Conservation (phyloP, 1,140 invertebrate genomes). For the Cherax destructor region DNA sequence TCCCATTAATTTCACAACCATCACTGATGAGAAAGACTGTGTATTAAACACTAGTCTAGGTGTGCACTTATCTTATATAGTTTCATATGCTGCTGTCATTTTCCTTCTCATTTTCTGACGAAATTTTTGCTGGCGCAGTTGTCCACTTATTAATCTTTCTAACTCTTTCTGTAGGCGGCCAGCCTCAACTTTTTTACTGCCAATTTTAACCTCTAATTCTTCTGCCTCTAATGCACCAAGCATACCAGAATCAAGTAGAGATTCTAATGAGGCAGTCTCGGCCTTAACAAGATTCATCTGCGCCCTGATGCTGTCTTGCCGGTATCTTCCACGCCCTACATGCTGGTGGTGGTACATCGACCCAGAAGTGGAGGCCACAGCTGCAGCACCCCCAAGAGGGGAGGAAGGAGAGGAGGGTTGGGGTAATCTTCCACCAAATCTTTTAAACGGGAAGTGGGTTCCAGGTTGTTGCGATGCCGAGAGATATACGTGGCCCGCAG, state of each 20-base stretch:
- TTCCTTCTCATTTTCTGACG: constrained; percentile 68
- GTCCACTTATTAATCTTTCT: constrained; percentile 70
- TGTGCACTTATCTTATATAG: constrained; percentile 1
- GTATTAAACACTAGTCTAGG: neutral
- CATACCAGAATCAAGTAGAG: constrained; percentile 58
- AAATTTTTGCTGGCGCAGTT: constrained; percentile 70
- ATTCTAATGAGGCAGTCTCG: constrained; percentile 61
- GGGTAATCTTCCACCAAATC: constrained; percentile 35
- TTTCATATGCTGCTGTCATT: constrained; percentile 40
- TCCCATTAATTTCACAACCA: constrained; percentile 22
- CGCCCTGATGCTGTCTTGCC: constrained; percentile 67
- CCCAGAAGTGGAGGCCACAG: constrained; percentile 12
- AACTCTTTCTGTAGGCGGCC: constrained; percentile 67
- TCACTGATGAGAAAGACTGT: neutral
- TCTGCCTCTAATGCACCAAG: constrained; percentile 47
- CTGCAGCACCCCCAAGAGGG: constrained; percentile 49
- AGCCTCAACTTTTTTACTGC: constrained; percentile 41
- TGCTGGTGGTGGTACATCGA: constrained; percentile 21
- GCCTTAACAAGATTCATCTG: constrained; percentile 59
- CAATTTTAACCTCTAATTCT: constrained; percentile 58
- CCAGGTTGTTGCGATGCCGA: constrained; percentile 50
- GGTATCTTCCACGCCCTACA: constrained; percentile 47
- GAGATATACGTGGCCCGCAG: constrained; percentile 58
- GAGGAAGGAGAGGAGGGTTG: constrained; percentile 59
- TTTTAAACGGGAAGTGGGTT: constrained; percentile 48